A percentile compares a stretch with the other conserved stretches of the same genome.
Evolutionary conservation across 2,797 vertebrate genomes (phyloP).

Genomic region (Tragelaphus oryx): DNA sequence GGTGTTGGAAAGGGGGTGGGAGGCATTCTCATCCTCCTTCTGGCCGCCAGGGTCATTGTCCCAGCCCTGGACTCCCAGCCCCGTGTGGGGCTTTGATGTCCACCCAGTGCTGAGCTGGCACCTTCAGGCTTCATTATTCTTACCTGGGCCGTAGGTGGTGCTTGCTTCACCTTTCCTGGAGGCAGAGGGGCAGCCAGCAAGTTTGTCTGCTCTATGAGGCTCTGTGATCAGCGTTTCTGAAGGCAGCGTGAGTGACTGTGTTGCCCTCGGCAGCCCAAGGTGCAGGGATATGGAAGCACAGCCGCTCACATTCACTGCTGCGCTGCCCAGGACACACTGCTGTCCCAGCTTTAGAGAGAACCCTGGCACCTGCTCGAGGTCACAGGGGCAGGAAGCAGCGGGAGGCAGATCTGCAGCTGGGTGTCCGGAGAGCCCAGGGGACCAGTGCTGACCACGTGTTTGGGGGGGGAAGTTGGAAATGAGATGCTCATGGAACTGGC

Average conservation of each 20-base stretch:
- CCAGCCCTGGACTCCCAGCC: not conserved
- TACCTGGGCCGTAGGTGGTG: fast-evolving
- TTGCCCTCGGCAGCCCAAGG: no score
- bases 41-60: not conserved
- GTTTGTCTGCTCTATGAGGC: not conserved
- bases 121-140: not conserved
- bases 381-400: not conserved
- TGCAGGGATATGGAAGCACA: not conserved
- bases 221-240: not conserved
- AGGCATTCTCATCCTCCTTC: no score
- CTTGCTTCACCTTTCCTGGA: not conserved
- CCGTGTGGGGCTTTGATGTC: fast-evolving
- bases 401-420: not conserved
- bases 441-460: fast-evolving
- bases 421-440: fast-evolving
- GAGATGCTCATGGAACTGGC: fast-evolving
- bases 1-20: not conserved
- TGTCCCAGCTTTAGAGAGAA: no score
- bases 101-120: fast-evolving
- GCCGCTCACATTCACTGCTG: fast-evolving
- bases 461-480: not conserved
- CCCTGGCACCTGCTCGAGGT: not conserved
- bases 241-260: fast-evolving
- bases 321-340: fast-evolving
- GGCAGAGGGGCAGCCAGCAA: not conserved